Percentiles rank a stretch among this genome's conserved stretches.
phyloP scores from a whole-genome alignment of 2,113 vertebrate genomes.

The Murina feae region DNA sequence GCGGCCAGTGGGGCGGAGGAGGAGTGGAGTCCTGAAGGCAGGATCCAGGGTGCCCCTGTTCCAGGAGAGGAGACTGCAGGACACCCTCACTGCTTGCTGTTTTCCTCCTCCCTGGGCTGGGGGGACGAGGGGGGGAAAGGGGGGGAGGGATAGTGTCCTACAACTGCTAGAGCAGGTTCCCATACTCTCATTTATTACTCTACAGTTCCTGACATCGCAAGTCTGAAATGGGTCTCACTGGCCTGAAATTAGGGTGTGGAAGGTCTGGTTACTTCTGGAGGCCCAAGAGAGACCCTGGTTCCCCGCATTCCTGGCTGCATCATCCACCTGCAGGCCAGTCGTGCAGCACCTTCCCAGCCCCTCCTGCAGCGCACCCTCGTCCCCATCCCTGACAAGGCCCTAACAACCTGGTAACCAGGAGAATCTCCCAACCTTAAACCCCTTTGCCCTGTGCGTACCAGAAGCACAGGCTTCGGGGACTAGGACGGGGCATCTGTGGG shows the following conservation, averaged over 20 bases:
- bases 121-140: no score
- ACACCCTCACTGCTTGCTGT: not conserved
- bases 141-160: not conserved
- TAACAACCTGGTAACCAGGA: not conserved
- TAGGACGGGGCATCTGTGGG: not conserved
- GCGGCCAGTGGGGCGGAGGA: fast-evolving
- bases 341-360: not conserved
- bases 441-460: not conserved
- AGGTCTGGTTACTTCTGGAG: not conserved
- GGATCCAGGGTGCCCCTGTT: not conserved
- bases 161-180: not conserved
- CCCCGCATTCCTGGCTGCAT: not conserved
- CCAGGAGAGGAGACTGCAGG: no score
- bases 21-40: not conserved
- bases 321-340: not conserved
- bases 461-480: not conserved
- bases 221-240: not conserved
- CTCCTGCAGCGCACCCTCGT: not conserved
- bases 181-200: not conserved
- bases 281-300: not conserved
- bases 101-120: not conserved
- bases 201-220: not conserved
- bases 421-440: not conserved
- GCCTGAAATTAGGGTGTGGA: not conserved
- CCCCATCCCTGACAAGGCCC: not conserved